These are phyloP conservation scores for Drosophila acutilabella DNA, from an alignment of 2,888 invertebrate genomes.

Conservation along the genomic window DNA sequence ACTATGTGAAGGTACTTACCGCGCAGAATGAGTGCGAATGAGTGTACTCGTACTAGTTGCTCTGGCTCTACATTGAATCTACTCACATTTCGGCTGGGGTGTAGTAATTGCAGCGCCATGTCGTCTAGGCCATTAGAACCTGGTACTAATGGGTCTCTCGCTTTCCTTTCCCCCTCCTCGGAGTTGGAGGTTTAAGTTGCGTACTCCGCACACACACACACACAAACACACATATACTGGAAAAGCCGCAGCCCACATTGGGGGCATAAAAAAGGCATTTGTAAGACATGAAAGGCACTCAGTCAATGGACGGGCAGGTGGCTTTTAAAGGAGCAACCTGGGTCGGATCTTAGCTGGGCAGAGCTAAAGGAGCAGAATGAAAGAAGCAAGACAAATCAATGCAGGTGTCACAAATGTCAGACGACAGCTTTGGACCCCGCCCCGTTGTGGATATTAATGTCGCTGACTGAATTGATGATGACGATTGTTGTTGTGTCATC, in stretches of 20 bases:
- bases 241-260: conserved; percentile 67
- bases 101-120: conserved; percentile 72
- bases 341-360: conserved; percentile 6
- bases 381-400: conserved; percentile 76
- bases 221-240: background rate
- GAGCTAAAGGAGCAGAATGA: background rate
- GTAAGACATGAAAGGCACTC: conserved; percentile 78
- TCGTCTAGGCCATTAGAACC: conserved; percentile 75
- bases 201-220: conserved; percentile 2
- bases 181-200: conserved; percentile 39
- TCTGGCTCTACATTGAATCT: conserved; percentile 30
- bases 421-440: conserved; percentile 69
- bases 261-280: conserved; percentile 79
- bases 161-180: background rate
- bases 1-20: conserved; percentile 67
- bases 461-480: conserved; percentile 79
- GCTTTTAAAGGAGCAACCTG: conserved; percentile 37
- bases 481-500: conserved; percentile 59
- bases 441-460: conserved; percentile 73
- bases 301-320: conserved; percentile 70
- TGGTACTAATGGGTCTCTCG: conserved; percentile 61
- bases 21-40: conserved; percentile 37
- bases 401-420: conserved; percentile 81
- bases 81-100: conserved; percentile 20
- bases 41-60: conserved; percentile 30